phyloP scores from a whole-genome alignment of 2,888 invertebrate genomes.

The Mythimna albipuncta region DNA sequence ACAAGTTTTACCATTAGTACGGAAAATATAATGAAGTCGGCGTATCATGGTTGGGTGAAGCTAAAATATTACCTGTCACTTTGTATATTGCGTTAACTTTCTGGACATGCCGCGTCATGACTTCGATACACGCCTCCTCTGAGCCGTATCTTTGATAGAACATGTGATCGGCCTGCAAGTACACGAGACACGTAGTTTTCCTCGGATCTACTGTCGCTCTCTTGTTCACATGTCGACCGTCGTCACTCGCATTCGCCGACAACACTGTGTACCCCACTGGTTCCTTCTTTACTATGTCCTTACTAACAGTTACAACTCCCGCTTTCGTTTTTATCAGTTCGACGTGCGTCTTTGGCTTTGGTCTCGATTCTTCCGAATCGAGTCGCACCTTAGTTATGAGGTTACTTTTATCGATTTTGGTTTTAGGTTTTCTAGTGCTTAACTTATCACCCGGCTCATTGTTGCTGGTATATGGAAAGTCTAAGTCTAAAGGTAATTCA shows the following conservation, averaged over 20 bases:
- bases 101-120: conserved; percentile 98
- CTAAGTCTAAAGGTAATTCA: conserved; percentile 92
- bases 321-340: conserved; percentile 93
- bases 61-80: conserved; percentile 92
- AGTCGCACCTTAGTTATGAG: conserved; percentile 89
- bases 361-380: conserved; percentile 89
- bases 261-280: conserved; percentile 87
- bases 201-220: conserved; percentile 94
- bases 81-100: conserved; percentile 97
- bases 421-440: conserved; percentile 88
- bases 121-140: conserved; percentile 98
- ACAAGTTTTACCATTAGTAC: conserved; percentile 58
- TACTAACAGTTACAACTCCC: conserved; percentile 92
- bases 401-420: conserved; percentile 89
- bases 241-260: conserved; percentile 87
- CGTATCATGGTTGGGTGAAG: conserved; percentile 24
- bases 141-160: conserved; percentile 98
- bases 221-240: conserved; percentile 92
- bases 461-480: conserved; percentile 92
- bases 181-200: conserved; percentile 98
- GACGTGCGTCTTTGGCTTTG: conserved; percentile 92
- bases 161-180: conserved; percentile 98
- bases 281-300: conserved; percentile 92
- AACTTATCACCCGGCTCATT: conserved; percentile 89
- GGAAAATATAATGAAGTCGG: conserved; percentile 7